Evolutionary conservation across 2,797 vertebrate genomes (phyloP).

Genomic region (Scolopax bukidnonensis): DNA sequence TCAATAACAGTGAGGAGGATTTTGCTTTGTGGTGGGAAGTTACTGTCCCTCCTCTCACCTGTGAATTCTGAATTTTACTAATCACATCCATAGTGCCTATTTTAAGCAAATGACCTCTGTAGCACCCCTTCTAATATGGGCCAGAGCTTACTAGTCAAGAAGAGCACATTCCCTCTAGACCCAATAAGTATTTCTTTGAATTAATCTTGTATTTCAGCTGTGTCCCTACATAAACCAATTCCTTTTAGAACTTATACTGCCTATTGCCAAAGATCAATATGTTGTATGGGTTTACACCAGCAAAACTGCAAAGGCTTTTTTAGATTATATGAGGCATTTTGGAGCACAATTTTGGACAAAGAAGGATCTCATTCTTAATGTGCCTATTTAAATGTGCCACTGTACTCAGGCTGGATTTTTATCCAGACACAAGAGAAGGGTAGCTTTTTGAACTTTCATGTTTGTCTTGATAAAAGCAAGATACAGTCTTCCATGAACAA

Average conservation of each 20-base stretch:
- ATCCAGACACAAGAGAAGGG: background rate
- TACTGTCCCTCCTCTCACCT: background rate
- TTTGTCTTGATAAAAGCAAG: background rate
- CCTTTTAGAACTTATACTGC: background rate
- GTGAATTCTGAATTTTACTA: background rate
- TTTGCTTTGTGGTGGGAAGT: background rate
- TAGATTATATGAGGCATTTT: background rate
- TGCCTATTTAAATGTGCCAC: background rate
- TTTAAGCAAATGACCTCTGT: background rate
- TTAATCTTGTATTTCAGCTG: background rate
- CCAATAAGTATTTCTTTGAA: background rate
- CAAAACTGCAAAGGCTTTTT: background rate
- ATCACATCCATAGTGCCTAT: background rate
- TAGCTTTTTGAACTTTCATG: background rate
- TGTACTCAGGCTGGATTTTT: background rate
- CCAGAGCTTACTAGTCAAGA: background rate
- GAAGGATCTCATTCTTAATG: background rate
- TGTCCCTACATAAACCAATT: background rate
- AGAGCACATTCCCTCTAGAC: background rate
- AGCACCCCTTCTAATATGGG: background rate
- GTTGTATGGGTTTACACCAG: background rate
- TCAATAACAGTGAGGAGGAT: background rate
- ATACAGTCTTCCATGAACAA: background rate
- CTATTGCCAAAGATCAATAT: background rate
- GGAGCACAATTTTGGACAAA: background rate